A percentile compares a stretch with the other conserved stretches of the same genome.
phyloP scores from a whole-genome alignment of 37 sponge, comb jelly and placozoan genomes.

The Ianthella basta region DNA sequence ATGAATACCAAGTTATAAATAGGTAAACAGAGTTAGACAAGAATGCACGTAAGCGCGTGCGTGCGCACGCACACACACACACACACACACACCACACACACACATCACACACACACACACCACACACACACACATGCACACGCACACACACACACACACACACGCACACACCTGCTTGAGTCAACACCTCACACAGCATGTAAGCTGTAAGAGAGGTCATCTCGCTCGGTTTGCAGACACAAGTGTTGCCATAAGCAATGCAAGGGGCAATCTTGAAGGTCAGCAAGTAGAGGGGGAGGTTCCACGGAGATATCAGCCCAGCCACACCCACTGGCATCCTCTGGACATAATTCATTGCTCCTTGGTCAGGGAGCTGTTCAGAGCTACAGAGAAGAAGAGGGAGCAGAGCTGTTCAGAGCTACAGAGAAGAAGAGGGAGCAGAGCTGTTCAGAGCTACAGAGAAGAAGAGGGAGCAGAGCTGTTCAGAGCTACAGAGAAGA shows the following conservation, averaged over 20 bases:
- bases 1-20: not conserved
- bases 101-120: not conserved
- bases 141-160: not conserved
- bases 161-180: constrained; percentile 60
- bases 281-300: constrained; percentile 87
- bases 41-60: too few species aligned
- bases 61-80: too few species aligned
- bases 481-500: too few species aligned
- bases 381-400: not conserved
- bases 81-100: too few species aligned
- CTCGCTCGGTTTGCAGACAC: constrained; percentile 93
- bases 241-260: constrained; percentile 84
- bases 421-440: too few species aligned
- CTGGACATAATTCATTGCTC: constrained; percentile 78
- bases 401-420: too few species aligned
- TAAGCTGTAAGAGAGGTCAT: constrained; percentile 92
- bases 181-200: constrained; percentile 80
- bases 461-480: too few species aligned
- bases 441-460: too few species aligned
- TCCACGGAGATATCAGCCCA: constrained; percentile 95
- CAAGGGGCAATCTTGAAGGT: constrained; percentile 93
- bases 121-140: not conserved
- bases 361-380: constrained; percentile 41
- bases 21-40: too few species aligned
- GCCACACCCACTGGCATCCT: constrained; percentile 87